Conservation (phyloP, 2,113 vertebrate species). For the Pseudonaja textilis region DNA sequence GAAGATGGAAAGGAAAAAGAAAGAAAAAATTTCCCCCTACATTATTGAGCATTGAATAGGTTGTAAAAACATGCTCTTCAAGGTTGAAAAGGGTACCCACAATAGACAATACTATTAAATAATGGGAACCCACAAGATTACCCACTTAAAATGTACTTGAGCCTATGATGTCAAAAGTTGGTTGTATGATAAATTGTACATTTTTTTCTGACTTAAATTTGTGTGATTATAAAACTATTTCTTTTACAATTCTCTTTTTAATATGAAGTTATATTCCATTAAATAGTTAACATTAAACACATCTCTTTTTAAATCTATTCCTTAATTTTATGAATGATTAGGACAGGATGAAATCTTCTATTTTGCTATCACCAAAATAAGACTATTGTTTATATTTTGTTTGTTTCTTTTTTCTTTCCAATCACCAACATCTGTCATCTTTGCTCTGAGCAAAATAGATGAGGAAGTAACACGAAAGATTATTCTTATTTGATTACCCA, state of each 20-base stretch:
- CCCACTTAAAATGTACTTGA: not conserved
- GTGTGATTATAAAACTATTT: not conserved
- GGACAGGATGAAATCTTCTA: conserved; percentile 47
- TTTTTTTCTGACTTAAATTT: conserved; percentile 21
- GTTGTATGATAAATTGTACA: not conserved
- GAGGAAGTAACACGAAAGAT: conserved; percentile 70
- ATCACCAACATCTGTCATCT: conserved; percentile 68
- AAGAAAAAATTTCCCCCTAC: not conserved
- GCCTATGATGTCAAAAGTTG: not conserved
- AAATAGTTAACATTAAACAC: conserved; percentile 42
- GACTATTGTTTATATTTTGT: conserved; percentile 51
- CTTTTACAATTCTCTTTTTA: conserved; percentile 39
- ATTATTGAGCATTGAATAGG: not conserved
- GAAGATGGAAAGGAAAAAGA: not conserved
- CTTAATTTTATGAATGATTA: conserved; percentile 41
- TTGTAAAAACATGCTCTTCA: not conserved
- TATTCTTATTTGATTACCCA: conserved; percentile 72
- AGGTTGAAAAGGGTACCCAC: not conserved
- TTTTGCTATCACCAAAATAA: conserved; percentile 38
- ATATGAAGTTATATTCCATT: conserved; percentile 3
- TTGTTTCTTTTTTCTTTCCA: conserved; percentile 46
- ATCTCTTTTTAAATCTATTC: conserved; percentile 19
- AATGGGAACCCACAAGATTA: not conserved
- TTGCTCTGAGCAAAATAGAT: conserved; percentile 69
- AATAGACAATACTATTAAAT: not conserved